Evolutionary conservation across 2,888 invertebrate genomes (phyloP).

Genomic region (Campopleginae sp.): DNA sequence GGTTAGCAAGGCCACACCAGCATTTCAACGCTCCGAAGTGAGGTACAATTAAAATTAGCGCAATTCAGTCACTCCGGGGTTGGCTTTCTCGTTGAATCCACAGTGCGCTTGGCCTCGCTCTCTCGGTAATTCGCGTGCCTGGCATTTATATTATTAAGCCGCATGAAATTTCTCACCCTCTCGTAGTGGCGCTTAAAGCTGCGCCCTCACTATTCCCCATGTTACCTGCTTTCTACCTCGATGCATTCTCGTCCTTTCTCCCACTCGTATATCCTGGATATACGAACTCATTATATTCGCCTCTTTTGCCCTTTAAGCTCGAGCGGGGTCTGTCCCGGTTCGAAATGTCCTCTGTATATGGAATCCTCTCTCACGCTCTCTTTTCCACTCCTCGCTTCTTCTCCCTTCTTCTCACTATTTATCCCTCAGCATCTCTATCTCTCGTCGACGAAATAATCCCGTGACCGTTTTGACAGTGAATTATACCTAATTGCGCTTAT

Average conservation of each 20-base stretch:
- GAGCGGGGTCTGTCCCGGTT: conserved; percentile 35
- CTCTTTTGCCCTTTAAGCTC: conserved; percentile 31
- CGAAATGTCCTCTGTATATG: conserved; percentile 45
- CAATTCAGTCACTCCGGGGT: conserved; percentile 79
- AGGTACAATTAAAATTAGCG: conserved; percentile 82
- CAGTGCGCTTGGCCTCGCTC: conserved; percentile 37
- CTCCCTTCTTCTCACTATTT: conserved; percentile 46
- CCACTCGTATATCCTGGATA: conserved; percentile 13
- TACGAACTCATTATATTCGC: not conserved
- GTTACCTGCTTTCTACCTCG: conserved; percentile 43
- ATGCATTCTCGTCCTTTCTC: conserved; percentile 34
- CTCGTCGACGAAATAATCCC: conserved; percentile 76
- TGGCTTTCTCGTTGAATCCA: conserved; percentile 33
- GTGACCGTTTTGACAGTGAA: conserved; percentile 78
- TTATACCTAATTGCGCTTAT: conserved; percentile 79
- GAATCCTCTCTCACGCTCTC: conserved; percentile 36
- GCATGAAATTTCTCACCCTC: conserved; percentile 77
- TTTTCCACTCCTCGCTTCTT: conserved; percentile 24
- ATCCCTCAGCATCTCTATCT: conserved; percentile 46
- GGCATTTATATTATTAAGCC: conserved; percentile 82
- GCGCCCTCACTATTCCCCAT: conserved; percentile 39
- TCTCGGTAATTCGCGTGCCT: conserved; percentile 79
- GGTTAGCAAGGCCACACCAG: conserved; percentile 46
- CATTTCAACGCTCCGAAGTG: conserved; percentile 70
- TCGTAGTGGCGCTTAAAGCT: conserved; percentile 61